A percentile compares a stretch with the other conserved stretches of the same genome.
Conservation (phyloP, 2,797 vertebrate genomes). For the Hybognathus amarus region DNA sequence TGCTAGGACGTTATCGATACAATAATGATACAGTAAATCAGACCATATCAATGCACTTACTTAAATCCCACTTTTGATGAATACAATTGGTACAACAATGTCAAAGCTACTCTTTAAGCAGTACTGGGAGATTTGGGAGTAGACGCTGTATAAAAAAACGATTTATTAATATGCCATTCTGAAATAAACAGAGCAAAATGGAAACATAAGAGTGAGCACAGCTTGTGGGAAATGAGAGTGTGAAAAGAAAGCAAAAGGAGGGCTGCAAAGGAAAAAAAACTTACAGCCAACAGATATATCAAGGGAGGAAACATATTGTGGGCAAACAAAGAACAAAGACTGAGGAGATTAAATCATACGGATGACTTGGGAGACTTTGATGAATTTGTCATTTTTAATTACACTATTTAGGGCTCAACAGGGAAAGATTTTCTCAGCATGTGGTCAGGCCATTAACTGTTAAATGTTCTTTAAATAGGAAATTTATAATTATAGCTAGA, state of each 20-base stretch:
- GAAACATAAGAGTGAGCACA: slow-evolving; percentile 14
- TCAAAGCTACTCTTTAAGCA: neutral
- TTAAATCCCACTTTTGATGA: neutral
- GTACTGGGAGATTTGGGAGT: neutral
- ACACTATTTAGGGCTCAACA: neutral
- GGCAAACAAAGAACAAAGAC: slow-evolving; percentile 1
- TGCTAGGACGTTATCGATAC: neutral
- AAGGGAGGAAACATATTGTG: neutral
- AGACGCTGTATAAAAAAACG: neutral
- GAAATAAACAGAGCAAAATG: slow-evolving; percentile 4
- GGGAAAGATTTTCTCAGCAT: neutral
- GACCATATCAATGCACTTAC: neutral
- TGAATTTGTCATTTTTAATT: neutral
- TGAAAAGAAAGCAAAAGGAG: slow-evolving; percentile 23
- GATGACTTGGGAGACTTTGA: neutral
- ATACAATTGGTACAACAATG: neutral
- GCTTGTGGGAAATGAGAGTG: slow-evolving; percentile 13
- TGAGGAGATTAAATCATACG: neutral
- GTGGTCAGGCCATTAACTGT: neutral
- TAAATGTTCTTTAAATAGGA: neutral
- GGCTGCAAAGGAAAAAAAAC: neutral
- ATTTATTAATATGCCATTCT: neutral
- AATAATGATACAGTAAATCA: neutral
- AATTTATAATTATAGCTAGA: neutral
- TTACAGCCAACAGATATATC: neutral